Conservation (phyloP, 2,797 vertebrate genomes). For the Pachyuromys duprasi region DNA sequence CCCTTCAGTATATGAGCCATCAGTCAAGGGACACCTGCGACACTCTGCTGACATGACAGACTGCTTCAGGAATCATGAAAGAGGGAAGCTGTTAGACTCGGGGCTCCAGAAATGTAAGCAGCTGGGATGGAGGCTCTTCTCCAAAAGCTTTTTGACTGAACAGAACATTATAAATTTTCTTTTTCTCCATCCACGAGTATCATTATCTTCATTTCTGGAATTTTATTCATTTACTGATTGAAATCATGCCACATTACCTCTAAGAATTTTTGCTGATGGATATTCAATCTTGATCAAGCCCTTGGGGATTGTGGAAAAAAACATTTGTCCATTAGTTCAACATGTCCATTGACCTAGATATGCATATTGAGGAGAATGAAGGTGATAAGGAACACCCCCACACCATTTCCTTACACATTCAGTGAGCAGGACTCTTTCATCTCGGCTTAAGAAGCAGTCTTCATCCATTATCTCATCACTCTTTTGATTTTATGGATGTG, state of each 20-base stretch:
- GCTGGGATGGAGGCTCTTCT: not conserved
- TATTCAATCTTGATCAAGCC: not conserved
- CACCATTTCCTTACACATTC: not conserved
- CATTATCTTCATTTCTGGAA: not conserved
- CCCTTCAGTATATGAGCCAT: not conserved
- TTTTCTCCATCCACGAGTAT: not conserved
- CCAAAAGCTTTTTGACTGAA: not conserved
- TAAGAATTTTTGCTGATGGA: not conserved
- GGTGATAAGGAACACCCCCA: not conserved
- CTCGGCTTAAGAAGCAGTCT: constrained; percentile 15
- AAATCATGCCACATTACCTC: not conserved
- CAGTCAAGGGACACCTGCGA: not conserved
- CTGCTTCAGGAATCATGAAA: not conserved
- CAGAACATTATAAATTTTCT: not conserved
- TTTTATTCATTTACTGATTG: not conserved
- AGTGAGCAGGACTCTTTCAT: not conserved
- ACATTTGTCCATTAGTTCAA: not conserved
- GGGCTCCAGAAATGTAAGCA: not conserved
- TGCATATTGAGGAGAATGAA: not conserved
- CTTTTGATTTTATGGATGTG: constrained; percentile 28
- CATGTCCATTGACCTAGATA: not conserved
- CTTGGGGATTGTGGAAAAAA: not conserved
- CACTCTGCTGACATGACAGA: not conserved
- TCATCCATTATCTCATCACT: constrained; percentile 4
- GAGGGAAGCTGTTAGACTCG: not conserved